Evolutionary conservation across 2,113 vertebrate species (phyloP).

Genomic region (Corynorhinus townsendii): DNA sequence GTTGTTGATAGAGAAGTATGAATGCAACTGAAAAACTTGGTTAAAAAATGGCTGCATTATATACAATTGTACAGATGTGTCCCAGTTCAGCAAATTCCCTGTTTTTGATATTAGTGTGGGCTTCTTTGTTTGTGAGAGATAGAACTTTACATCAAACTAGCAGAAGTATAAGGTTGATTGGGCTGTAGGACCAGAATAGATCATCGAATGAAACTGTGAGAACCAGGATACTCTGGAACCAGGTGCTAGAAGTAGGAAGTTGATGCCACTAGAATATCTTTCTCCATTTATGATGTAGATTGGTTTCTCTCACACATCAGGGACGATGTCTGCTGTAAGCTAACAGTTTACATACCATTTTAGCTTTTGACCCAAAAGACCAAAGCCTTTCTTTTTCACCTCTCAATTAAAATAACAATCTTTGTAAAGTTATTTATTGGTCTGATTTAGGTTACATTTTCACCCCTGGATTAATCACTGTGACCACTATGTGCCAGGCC

Average conservation of each 20-base stretch:
- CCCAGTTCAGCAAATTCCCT: not conserved
- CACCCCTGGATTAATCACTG: not conserved
- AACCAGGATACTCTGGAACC: not conserved
- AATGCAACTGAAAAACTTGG: not conserved
- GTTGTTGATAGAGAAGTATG: not conserved
- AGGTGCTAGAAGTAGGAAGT: not conserved
- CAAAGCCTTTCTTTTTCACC: not conserved
- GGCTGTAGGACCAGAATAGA: not conserved
- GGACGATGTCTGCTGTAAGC: not conserved
- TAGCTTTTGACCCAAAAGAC: not conserved
- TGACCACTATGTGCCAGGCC: not conserved
- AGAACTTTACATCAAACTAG: not conserved
- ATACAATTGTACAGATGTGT: not conserved
- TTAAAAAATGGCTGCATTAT: not conserved
- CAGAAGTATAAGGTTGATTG: not conserved
- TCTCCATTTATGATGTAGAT: not conserved
- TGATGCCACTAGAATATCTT: not conserved
- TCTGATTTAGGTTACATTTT: not conserved
- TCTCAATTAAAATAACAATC: not conserved
- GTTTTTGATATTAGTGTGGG: not conserved
- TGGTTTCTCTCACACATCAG: not conserved
- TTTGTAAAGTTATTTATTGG: not conserved
- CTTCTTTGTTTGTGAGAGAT: not conserved
- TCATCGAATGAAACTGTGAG: not conserved
- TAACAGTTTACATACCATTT: not conserved